phyloP scores from a whole-genome alignment of 2,113 vertebrate species.

The Trogon surrucura region DNA sequence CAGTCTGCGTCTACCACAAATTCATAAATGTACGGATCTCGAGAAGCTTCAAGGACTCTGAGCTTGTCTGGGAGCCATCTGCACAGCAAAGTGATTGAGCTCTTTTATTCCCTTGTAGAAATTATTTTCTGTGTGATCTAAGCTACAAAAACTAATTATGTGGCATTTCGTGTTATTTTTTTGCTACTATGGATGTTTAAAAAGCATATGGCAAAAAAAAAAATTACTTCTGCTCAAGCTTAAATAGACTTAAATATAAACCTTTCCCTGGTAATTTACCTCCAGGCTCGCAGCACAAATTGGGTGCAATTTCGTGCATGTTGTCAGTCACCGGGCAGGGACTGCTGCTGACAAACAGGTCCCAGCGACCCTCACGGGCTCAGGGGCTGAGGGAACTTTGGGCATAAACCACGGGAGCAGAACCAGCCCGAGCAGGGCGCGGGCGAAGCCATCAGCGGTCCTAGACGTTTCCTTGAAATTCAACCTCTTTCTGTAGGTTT shows the following conservation, averaged over 20 bases:
- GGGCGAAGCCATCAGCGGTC: no score
- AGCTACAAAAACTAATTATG: background rate
- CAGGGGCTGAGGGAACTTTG: fast-evolving
- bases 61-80: background rate
- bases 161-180: background rate
- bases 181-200: background rate
- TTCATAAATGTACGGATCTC: background rate
- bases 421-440: no score
- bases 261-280: background rate
- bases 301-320: background rate
- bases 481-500: no score
- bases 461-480: no score
- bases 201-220: background rate
- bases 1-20: fast-evolving
- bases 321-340: fast-evolving
- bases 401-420: fast-evolving
- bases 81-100: background rate
- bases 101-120: background rate
- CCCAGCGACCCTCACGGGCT: background rate
- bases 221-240: background rate
- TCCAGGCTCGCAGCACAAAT: background rate
- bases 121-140: background rate
- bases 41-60: background rate
- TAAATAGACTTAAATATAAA: background rate
- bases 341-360: no score